These are phyloP conservation scores for Parascotia fuliginaria DNA, from an alignment of 2,888 invertebrate species.

Conservation along the genomic window DNA sequence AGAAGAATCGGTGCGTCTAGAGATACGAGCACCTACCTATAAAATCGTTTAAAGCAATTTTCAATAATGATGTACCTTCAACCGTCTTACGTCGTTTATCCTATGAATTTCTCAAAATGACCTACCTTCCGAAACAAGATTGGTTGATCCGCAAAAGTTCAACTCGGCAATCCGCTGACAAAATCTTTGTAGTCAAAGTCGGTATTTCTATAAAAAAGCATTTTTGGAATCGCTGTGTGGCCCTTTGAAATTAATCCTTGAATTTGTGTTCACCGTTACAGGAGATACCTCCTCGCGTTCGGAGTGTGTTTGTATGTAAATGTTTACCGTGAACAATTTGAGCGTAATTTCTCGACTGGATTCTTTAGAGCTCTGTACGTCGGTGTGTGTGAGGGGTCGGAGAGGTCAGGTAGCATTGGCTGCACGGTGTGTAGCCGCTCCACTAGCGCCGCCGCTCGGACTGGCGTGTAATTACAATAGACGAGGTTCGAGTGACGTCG, in stretches of 20 bases:
- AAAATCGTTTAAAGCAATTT: constrained; percentile 49
- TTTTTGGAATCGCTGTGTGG: constrained; percentile 73
- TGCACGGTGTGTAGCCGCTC: constrained; percentile 34
- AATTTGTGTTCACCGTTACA: constrained; percentile 64
- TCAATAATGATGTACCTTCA: constrained; percentile 48
- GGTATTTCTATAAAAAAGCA: constrained; percentile 81
- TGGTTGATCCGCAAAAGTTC: constrained; percentile 61
- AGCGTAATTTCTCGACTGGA: constrained; percentile 51
- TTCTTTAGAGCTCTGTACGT: constrained; percentile 43
- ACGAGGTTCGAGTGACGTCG: constrained; percentile 50
- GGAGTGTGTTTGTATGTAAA: constrained; percentile 57
- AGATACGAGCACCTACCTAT: constrained; percentile 30
- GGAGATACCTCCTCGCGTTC: constrained; percentile 49
- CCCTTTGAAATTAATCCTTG: constrained; percentile 81
- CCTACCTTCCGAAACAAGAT: constrained; percentile 65
- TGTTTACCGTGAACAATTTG: constrained; percentile 61
- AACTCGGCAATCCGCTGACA: constrained; percentile 69
- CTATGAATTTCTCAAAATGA: constrained; percentile 55
- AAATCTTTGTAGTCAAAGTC: constrained; percentile 74
- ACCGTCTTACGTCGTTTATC: constrained; percentile 43
- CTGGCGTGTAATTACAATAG: constrained; percentile 58
- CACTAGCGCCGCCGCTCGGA: constrained; percentile 54
- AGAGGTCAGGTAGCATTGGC: constrained; percentile 47
- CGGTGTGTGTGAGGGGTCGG: constrained; percentile 23
- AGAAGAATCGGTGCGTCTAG: constrained; percentile 25